A percentile compares a stretch with the other conserved stretches of the same genome.
These are phyloP conservation scores for Calidris pygmaea DNA, from an alignment of 2,113 vertebrate genomes.

Conservation along the genomic window DNA sequence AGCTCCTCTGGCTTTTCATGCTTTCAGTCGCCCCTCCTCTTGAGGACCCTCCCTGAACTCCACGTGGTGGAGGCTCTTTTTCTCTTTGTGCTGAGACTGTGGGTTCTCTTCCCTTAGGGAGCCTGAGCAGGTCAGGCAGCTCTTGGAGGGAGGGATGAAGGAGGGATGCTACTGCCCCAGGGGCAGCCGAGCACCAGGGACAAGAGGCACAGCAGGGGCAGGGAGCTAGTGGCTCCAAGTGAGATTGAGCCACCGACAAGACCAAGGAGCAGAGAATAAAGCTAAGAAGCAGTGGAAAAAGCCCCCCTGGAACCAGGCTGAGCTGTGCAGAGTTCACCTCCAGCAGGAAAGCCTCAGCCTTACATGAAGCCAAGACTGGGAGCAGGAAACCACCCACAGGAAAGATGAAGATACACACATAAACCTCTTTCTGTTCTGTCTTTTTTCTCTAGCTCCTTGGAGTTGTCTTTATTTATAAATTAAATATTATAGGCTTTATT, in stretches of 20 bases:
- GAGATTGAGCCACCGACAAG: neutral
- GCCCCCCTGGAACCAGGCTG: neutral
- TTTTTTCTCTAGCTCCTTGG: neutral
- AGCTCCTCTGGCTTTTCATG: neutral
- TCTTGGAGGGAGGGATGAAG: neutral
- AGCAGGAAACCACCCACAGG: accelerated
- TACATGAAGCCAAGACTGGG: neutral
- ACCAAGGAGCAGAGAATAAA: neutral
- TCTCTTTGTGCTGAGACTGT: neutral
- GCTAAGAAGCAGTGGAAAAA: neutral
- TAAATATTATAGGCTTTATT: neutral
- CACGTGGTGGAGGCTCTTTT: neutral
- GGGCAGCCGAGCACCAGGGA: neutral
- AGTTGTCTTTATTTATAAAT: neutral
- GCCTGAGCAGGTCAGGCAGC: neutral
- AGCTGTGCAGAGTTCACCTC: neutral
- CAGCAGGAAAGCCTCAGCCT: neutral
- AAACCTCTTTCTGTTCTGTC: neutral
- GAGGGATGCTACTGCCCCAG: neutral
- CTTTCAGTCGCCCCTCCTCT: neutral
- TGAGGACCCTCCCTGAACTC: neutral
- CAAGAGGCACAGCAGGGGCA: neutral
- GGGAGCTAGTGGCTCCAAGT: neutral
- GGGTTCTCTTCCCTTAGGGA: neutral
- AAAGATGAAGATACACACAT: neutral